Percentiles rank a stretch among this genome's conserved stretches.
Evolutionary conservation across 2,113 vertebrate genomes (phyloP).

Genomic region (Brachyhypopomus gauderio): DNA sequence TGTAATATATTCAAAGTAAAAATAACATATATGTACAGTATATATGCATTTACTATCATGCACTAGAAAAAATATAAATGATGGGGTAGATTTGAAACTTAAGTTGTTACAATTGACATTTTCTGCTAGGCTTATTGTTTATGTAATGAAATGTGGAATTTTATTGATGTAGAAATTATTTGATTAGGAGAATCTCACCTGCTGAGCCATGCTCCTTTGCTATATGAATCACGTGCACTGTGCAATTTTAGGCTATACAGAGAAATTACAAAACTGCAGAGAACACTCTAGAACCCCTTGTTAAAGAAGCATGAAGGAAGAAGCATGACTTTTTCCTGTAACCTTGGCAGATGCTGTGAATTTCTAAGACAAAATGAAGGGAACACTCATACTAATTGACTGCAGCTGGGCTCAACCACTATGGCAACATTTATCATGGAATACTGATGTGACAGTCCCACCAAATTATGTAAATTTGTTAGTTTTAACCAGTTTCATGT

Average conservation of each 20-base stretch:
- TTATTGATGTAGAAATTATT: background rate
- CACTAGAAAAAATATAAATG: too few relatives aligned
- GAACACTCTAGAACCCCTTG: too few relatives aligned
- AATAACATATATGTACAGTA: too few relatives aligned
- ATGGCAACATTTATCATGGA: slow-evolving; percentile 7
- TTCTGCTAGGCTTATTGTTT: too few relatives aligned
- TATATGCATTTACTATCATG: too few relatives aligned
- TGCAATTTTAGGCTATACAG: background rate
- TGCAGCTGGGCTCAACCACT: slow-evolving; percentile 69
- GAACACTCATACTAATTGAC: slow-evolving; percentile 73
- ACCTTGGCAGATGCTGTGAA: background rate
- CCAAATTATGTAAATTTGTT: background rate
- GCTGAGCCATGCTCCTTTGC: background rate
- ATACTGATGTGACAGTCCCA: background rate
- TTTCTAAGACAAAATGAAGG: slow-evolving; percentile 12
- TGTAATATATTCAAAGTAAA: too few relatives aligned
- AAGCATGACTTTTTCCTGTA: background rate
- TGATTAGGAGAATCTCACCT: background rate
- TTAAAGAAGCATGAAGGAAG: background rate
- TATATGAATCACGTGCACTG: background rate
- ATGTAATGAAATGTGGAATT: background rate
- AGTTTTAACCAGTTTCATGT: background rate
- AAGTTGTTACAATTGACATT: too few relatives aligned
- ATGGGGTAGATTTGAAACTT: too few relatives aligned
- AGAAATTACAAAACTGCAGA: background rate